Evolutionary conservation across 2,888 invertebrate species (phyloP).

Genomic region (Nebria brevicollis): DNA sequence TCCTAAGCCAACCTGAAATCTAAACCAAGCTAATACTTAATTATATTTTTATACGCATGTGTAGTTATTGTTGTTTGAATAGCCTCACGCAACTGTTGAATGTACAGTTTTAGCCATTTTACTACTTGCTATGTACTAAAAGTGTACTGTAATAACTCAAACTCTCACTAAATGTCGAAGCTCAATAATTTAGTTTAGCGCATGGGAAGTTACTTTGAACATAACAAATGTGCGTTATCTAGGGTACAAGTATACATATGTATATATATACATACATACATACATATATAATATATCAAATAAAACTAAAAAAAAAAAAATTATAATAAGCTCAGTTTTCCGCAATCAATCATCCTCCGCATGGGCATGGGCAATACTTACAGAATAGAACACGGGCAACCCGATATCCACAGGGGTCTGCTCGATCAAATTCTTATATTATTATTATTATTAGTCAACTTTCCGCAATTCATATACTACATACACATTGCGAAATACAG

Average conservation of each 20-base stretch:
- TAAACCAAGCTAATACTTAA: neutral
- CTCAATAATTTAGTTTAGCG: constrained; percentile 15
- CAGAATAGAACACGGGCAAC: constrained; percentile 24
- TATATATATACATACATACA: no score
- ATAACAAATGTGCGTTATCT: neutral
- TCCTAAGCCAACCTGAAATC: no score
- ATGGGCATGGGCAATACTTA: constrained; percentile 39
- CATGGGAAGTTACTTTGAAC: constrained; percentile 2
- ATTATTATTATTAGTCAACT: constrained; percentile 5
- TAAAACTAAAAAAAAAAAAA: constrained; percentile 31
- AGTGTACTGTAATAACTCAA: constrained; percentile 35
- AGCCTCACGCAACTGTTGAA: neutral
- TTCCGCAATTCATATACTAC: neutral
- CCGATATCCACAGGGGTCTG: constrained; percentile 4
- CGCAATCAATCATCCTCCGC: constrained; percentile 43
- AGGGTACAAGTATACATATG: no score
- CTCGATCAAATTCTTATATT: constrained; percentile 19
- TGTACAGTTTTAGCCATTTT: constrained; percentile 7
- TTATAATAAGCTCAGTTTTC: constrained; percentile 44
- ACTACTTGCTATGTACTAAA: constrained; percentile 28
- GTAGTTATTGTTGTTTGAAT: neutral
- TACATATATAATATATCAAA: neutral
- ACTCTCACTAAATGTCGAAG: constrained; percentile 33
- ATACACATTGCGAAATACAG: neutral
- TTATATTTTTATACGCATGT: neutral